These are phyloP conservation scores for Poecilia latipinna DNA, from an alignment of 2,113 vertebrate species.

Conservation along the genomic window DNA sequence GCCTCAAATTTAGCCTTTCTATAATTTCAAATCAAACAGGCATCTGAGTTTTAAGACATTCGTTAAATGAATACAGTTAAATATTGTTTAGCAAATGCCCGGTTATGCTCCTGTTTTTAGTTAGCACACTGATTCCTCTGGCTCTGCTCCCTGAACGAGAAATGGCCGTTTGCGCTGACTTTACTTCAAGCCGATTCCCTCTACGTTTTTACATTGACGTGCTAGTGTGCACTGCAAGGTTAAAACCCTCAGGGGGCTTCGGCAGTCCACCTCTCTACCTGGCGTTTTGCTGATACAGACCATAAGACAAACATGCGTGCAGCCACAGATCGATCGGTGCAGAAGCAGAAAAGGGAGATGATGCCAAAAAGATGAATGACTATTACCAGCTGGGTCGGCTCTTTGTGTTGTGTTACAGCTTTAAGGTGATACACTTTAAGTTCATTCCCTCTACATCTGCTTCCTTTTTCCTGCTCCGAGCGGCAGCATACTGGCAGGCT, in stretches of 20 bases:
- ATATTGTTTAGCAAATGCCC: not conserved
- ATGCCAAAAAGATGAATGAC: slow-evolving; percentile 8
- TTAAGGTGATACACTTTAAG: slow-evolving; percentile 31
- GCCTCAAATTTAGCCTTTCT: not conserved
- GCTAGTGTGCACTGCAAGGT: slow-evolving; percentile 43
- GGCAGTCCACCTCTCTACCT: slow-evolving; percentile 35
- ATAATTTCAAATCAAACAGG: not conserved
- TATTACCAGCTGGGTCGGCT: slow-evolving; percentile 16
- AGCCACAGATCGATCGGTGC: slow-evolving; percentile 52
- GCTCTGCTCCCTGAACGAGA: slow-evolving; percentile 20
- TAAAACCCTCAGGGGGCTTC: slow-evolving; percentile 32
- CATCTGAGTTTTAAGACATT: not conserved
- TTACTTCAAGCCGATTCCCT: slow-evolving; percentile 32
- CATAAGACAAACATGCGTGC: slow-evolving; percentile 53
- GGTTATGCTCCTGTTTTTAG: slow-evolving; percentile 3
- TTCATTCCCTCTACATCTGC: slow-evolving; percentile 32
- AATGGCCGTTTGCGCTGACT: slow-evolving; percentile 37
- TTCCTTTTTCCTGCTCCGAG: slow-evolving; percentile 19
- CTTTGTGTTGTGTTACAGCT: slow-evolving; percentile 6
- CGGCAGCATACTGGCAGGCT: slow-evolving; percentile 25
- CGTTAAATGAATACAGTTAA: not conserved
- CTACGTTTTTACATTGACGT: slow-evolving; percentile 19
- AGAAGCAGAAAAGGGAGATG: slow-evolving; percentile 24
- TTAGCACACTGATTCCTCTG: slow-evolving; percentile 16
- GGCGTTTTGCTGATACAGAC: slow-evolving; percentile 72